Percentiles rank a stretch among this genome's conserved stretches.
Conservation (phyloP, 2,797 vertebrate species). For the Mus minutoides region DNA sequence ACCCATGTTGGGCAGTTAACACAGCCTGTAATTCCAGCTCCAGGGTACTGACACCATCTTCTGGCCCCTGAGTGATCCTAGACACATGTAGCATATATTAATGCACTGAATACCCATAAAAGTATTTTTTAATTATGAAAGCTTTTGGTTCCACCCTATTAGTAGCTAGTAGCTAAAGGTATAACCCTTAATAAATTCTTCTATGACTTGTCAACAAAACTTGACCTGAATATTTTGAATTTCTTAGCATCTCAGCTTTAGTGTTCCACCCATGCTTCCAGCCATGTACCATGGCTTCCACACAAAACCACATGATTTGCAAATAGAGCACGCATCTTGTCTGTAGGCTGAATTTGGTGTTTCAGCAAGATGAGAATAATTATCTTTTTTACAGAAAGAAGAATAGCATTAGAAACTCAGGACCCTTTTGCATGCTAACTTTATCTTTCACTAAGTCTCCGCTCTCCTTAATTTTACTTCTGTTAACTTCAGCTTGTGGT, state of each 20-base stretch:
- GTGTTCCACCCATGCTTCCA: background rate
- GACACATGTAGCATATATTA: background rate
- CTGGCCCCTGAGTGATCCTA: background rate
- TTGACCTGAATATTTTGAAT: background rate
- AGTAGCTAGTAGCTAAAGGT: background rate
- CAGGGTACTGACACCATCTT: background rate
- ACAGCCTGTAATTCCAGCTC: background rate
- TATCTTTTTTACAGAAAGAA: background rate
- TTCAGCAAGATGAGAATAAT: background rate
- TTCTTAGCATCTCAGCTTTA: background rate
- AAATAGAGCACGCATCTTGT: background rate
- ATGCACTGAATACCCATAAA: background rate
- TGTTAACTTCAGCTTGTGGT: background rate
- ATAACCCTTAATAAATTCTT: background rate
- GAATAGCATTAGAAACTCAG: background rate
- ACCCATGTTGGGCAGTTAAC: background rate
- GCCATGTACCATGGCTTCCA: background rate
- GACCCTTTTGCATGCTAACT: background rate
- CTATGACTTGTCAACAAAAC: background rate
- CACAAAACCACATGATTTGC: background rate
- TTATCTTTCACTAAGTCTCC: background rate
- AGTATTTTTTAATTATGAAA: background rate
- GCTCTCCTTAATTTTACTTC: background rate
- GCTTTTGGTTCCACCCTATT: conserved; percentile 1
- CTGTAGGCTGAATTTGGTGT: background rate